Conservation (phyloP, 2,113 vertebrate species). For the Melanerpes aurifrons region DNA sequence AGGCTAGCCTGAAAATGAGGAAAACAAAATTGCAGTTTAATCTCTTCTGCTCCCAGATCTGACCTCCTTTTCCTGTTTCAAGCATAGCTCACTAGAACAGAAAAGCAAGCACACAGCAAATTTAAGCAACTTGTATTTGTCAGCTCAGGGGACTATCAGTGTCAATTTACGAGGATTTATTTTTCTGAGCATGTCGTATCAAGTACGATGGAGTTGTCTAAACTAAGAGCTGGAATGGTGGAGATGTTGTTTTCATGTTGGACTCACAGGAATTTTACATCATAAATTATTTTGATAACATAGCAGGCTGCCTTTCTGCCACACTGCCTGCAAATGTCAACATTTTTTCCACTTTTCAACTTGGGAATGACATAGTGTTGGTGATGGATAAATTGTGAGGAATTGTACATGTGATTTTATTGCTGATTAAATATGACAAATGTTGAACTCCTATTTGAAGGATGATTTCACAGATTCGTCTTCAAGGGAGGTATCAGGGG, state of each 20-base stretch:
- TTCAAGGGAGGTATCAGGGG: slow-evolving; percentile 21
- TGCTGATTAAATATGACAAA: slow-evolving; percentile 67
- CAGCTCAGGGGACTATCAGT: neutral
- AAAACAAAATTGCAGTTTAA: slow-evolving; percentile 64
- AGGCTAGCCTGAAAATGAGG: neutral
- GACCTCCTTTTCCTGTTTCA: slow-evolving; percentile 53
- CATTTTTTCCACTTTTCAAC: slow-evolving; percentile 27
- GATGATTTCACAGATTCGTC: slow-evolving; percentile 56
- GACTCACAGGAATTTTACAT: slow-evolving; percentile 66
- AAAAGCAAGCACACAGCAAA: neutral
- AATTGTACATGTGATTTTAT: slow-evolving; percentile 57
- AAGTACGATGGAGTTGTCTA: slow-evolving; percentile 48
- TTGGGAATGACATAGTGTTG: slow-evolving; percentile 64
- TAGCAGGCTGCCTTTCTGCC: slow-evolving; percentile 66
- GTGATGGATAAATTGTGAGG: slow-evolving; percentile 62
- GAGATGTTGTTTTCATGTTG: slow-evolving; percentile 61
- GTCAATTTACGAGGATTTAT: slow-evolving; percentile 45
- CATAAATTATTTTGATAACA: slow-evolving; percentile 77
- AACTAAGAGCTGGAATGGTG: slow-evolving; percentile 48
- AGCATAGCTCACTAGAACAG: neutral
- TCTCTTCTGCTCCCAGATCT: slow-evolving; percentile 53
- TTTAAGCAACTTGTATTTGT: slow-evolving; percentile 14
- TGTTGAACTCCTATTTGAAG: slow-evolving; percentile 47
- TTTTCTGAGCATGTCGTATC: neutral
- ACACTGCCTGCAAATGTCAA: slow-evolving; percentile 61